Base-by-base conservation (phyloP, 2,797 vertebrate species). In the Kryptolebias ocellatus region DNA sequence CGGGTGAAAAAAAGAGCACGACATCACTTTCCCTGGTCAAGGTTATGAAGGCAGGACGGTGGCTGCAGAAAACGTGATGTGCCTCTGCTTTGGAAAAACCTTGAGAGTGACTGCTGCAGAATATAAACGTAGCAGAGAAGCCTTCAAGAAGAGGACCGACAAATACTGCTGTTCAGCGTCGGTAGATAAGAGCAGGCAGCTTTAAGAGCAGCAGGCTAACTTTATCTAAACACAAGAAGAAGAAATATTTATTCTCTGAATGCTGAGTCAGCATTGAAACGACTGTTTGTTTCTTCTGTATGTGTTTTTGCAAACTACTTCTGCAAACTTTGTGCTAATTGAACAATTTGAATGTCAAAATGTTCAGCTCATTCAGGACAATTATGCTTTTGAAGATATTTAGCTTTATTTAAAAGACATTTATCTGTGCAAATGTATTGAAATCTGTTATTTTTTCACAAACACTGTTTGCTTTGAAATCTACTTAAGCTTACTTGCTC, bases 21-120 rank as follows among this genome's bases (percentile, higher is more conserved):
- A 80, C 74, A 76, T 77, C 60, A 54, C 64, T 75, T 85, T 76
- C 70, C 50, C 57, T 31, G 58, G 62, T 85, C 55, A 76, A 80
- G 79, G 78, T 78, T 80, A 68, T 56, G 10, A 39, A 10, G 37
- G 37, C 37, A 39, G 37, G 37, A 39, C 11, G 17, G 53, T 16
- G 68, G 61, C 66, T 57, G 52, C 45, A 15, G 63, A 12, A n/a
- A 58, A 51, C 11, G 2, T 17, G 76, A 57, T 49, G 67, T 50
- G 53, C 60, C 39, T 65, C 58, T 64, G 64, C 52, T 58, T 47
- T 4, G 2, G 54, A 57, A 47, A 59, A 76, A 67, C 64, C 73
- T 83, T 81, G 56, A 77, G 80, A 70, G 37, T 29, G 76, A 76
- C 67, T 45, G 60, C 16, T 37, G n/a, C 47, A 49, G 53, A 42